phyloP scores from a whole-genome alignment of 1,140 invertebrate species.

The Dendrolimus punctatus region DNA sequence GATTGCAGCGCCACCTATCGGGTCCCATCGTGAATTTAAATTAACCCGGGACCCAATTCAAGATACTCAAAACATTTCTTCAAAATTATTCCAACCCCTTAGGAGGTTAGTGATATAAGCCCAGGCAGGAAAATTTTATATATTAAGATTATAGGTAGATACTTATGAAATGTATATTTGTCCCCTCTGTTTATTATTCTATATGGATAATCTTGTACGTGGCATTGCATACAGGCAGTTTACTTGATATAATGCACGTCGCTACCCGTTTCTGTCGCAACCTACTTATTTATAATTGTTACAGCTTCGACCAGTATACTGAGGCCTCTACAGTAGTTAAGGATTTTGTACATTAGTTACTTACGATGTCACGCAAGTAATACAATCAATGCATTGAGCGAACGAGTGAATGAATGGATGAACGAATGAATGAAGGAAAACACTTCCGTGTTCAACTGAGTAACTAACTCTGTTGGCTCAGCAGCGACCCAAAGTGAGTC shows the following conservation, averaged over 20 bases:
- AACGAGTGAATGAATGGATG: too few relatives aligned
- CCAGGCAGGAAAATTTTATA: too few relatives aligned
- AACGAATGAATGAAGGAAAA: neutral
- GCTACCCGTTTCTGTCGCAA: constrained; percentile 62
- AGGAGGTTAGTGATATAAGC: too few relatives aligned
- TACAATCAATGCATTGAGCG: too few relatives aligned
- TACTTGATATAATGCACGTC: constrained; percentile 68
- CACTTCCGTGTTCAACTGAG: neutral
- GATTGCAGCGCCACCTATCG: too few relatives aligned
- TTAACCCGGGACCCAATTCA: too few relatives aligned
- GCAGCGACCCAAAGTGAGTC: too few relatives aligned
- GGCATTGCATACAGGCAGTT: constrained; percentile 64
- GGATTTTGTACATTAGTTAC: constrained; percentile 1
- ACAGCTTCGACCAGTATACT: constrained; percentile 35
- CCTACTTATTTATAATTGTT: constrained; percentile 71
- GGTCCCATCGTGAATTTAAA: too few relatives aligned
- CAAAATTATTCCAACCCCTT: too few relatives aligned
- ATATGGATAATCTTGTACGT: constrained; percentile 54
- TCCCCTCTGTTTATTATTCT: constrained; percentile 20
- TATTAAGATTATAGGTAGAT: neutral
- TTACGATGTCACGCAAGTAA: too few relatives aligned
- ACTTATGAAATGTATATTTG: neutral
- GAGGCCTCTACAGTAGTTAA: constrained; percentile 20
- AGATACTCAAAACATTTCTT: too few relatives aligned
- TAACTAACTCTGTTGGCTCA: too few relatives aligned